A percentile compares a stretch with the other conserved stretches of the same genome.
phyloP scores from a whole-genome alignment of 1,140 invertebrate species.

The Drosophila dunni region DNA sequence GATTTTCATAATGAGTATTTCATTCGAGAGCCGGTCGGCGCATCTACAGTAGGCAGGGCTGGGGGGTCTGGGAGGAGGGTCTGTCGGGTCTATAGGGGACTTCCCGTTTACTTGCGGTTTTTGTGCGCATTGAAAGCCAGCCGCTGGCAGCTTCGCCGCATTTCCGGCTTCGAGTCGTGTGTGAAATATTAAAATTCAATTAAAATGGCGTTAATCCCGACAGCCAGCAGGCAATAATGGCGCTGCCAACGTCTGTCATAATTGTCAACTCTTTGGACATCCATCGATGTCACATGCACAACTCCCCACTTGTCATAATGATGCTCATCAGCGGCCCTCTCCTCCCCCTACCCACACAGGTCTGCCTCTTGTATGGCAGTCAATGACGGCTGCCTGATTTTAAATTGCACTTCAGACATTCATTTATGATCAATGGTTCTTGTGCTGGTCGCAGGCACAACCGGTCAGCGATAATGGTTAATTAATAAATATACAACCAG shows the following conservation, averaged over 20 bases:
- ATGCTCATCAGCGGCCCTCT: slow-evolving; percentile 67
- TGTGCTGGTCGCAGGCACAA: slow-evolving; percentile 14
- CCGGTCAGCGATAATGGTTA: slow-evolving; percentile 74
- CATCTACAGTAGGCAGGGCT: no score
- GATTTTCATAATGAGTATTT: slow-evolving; percentile 80
- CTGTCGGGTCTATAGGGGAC: neutral
- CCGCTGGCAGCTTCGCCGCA: slow-evolving; percentile 38
- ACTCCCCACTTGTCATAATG: slow-evolving; percentile 66
- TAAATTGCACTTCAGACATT: slow-evolving; percentile 78
- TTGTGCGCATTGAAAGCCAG: slow-evolving; percentile 58
- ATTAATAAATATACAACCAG: slow-evolving; percentile 70
- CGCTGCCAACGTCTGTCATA: slow-evolving; percentile 68
- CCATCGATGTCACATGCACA: slow-evolving; percentile 56
- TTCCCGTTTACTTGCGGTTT: slow-evolving; percentile 75
- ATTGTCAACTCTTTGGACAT: slow-evolving; percentile 76
- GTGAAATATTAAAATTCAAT: slow-evolving; percentile 85
- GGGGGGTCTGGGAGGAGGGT: no score
- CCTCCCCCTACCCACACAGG: slow-evolving; percentile 12
- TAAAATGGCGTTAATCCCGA: slow-evolving; percentile 84
- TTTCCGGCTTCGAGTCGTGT: slow-evolving; percentile 71
- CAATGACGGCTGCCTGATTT: slow-evolving; percentile 66
- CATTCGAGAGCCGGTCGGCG: slow-evolving; percentile 51
- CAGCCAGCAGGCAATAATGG: slow-evolving; percentile 56
- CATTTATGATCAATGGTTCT: slow-evolving; percentile 66
- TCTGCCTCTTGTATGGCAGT: slow-evolving; percentile 38